phyloP scores from a whole-genome alignment of 2,113 vertebrate genomes.

The Brachyhypopomus occidentalis region DNA sequence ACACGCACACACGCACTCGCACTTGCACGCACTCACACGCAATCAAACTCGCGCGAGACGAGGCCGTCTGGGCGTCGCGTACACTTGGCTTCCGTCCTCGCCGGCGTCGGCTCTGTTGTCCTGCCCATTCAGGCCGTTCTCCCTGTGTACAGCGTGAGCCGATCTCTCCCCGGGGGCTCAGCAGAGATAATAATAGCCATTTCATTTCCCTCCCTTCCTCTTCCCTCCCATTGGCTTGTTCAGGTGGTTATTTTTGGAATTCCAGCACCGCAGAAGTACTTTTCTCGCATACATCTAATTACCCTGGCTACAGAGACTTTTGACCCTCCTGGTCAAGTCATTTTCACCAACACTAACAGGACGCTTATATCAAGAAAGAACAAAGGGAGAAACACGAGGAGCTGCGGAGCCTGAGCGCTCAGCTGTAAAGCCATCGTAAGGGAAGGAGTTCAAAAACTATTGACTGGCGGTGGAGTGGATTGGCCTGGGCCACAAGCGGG shows the following conservation, averaged over 20 bases:
- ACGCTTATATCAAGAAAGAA: neutral
- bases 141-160: neutral
- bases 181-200: slow-evolving; percentile 7
- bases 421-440: neutral
- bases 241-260: neutral
- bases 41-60: no score
- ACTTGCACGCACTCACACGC: no score
- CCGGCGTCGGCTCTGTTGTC: neutral
- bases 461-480: neutral
- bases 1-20: no score
- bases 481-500: neutral
- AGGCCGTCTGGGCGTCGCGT: no score
- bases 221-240: neutral
- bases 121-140: neutral
- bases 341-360: neutral
- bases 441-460: neutral
- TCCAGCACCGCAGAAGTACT: neutral
- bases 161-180: neutral
- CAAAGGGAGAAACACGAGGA: neutral
- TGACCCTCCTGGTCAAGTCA: neutral
- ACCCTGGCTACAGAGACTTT: neutral
- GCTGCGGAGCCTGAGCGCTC: neutral
- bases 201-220: neutral
- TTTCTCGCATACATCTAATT: neutral
- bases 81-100: neutral